phyloP scores from a whole-genome alignment of 2,888 invertebrate genomes.

The Galerucella pusilla region DNA sequence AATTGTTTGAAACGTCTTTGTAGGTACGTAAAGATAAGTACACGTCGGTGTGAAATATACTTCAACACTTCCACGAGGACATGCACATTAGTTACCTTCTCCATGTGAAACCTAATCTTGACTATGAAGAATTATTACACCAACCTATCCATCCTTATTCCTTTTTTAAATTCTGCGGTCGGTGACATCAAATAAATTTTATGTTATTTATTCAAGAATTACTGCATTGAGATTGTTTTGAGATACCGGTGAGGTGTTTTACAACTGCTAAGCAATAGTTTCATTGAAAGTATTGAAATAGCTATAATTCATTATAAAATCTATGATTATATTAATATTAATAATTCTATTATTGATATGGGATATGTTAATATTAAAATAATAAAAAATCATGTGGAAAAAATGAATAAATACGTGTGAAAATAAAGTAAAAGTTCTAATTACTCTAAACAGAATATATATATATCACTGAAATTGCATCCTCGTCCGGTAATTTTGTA shows the following conservation, averaged over 20 bases:
- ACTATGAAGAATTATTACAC: slow-evolving; percentile 49
- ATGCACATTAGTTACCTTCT: slow-evolving; percentile 49
- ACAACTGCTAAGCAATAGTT: neutral
- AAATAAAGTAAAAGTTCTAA: neutral
- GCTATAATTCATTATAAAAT: too few species aligned
- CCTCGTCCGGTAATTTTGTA: neutral
- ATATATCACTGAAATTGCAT: neutral
- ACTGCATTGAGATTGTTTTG: slow-evolving; percentile 4
- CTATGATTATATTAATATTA: too few species aligned
- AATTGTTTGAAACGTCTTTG: slow-evolving; percentile 25
- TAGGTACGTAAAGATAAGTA: slow-evolving; percentile 48
- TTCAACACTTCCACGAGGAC: slow-evolving; percentile 49
- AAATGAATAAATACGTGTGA: too few species aligned
- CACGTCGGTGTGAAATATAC: slow-evolving; percentile 52
- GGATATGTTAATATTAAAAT: too few species aligned
- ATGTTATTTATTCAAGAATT: slow-evolving; percentile 38
- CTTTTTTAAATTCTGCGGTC: slow-evolving; percentile 36
- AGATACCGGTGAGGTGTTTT: neutral
- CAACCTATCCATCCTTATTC: slow-evolving; percentile 48
- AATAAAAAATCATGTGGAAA: too few species aligned
- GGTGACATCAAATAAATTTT: slow-evolving; percentile 35
- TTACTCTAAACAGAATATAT: neutral
- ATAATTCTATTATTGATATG: too few species aligned
- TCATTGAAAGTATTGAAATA: too few species aligned
- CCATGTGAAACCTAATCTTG: slow-evolving; percentile 54